Conservation (phyloP, 2,797 vertebrate genomes). For the Allobates femoralis region DNA sequence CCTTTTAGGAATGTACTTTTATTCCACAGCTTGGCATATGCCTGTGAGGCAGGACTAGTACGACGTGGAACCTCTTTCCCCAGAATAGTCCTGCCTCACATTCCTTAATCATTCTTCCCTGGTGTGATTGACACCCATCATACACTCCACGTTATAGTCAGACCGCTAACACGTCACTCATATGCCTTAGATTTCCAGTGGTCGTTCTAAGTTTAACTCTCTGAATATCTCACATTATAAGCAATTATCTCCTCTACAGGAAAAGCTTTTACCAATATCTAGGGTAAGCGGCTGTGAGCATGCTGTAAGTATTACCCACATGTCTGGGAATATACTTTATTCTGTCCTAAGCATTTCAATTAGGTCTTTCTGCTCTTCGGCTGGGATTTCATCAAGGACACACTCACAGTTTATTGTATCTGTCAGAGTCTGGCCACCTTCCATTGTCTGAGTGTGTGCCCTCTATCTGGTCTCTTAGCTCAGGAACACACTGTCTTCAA, state of each 20-base stretch:
- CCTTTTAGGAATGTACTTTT: too few relatives aligned
- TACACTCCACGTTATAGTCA: too few relatives aligned
- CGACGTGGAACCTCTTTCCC: too few relatives aligned
- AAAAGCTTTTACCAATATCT: background rate
- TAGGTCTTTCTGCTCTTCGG: background rate
- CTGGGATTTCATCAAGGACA: conserved; percentile 22
- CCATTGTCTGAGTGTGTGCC: background rate
- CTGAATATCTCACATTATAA: background rate
- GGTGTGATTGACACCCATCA: too few relatives aligned
- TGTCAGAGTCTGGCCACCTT: background rate
- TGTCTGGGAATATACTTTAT: conserved; percentile 1
- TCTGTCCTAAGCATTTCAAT: conserved; percentile 36
- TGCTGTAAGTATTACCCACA: background rate
- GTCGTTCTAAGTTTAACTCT: too few relatives aligned
- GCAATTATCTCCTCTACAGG: background rate
- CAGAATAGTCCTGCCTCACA: too few relatives aligned
- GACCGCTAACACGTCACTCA: too few relatives aligned
- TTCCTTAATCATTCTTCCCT: too few relatives aligned
- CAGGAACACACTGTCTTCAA: background rate
- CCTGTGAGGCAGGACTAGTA: too few relatives aligned
- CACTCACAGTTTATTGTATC: background rate
- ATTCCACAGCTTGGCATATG: too few relatives aligned
- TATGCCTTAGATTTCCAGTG: too few relatives aligned
- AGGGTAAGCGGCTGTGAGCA: conserved; percentile 1
- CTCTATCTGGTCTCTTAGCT: background rate